These are phyloP conservation scores for Drosophila lutescens DNA, from an alignment of 2,888 invertebrate genomes.

Conservation along the genomic window DNA sequence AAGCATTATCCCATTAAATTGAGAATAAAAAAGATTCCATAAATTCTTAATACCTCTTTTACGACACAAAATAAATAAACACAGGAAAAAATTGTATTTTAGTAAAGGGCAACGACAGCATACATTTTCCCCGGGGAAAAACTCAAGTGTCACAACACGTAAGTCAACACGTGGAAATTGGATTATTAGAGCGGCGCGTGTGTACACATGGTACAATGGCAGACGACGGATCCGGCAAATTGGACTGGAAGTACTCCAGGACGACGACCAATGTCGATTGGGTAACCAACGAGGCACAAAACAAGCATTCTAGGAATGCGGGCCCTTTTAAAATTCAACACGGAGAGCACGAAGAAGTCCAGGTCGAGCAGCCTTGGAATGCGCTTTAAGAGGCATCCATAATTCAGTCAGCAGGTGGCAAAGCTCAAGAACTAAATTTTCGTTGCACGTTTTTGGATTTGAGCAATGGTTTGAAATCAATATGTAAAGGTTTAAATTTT, in stretches of 20 bases:
- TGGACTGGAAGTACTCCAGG: conserved; percentile 22
- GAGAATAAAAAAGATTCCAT: no score
- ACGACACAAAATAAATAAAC: conserved; percentile 1
- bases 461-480: background rate
- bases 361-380: conserved; percentile 14
- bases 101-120: background rate
- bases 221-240: conserved; percentile 38
- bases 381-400: conserved; percentile 28
- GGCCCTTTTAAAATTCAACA: conserved; percentile 37
- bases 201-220: conserved; percentile 19
- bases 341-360: conserved; percentile 5
- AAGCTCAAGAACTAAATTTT: conserved; percentile 1
- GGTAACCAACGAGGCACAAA: conserved; percentile 32
- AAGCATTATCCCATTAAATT: no score
- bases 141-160: conserved; percentile 50
- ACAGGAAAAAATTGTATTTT: background rate
- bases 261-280: conserved; percentile 33
- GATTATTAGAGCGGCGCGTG: conserved; percentile 46
- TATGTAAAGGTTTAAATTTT: background rate
- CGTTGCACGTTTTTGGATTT: background rate
- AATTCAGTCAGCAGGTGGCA: conserved; percentile 14
- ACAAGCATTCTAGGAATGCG: conserved; percentile 16
- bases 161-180: conserved; percentile 57
- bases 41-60: background rate
- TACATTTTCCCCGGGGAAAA: conserved; percentile 7